Evolutionary conservation across 1,140 invertebrate genomes (phyloP).

Genomic region (Micrasema longulum): DNA sequence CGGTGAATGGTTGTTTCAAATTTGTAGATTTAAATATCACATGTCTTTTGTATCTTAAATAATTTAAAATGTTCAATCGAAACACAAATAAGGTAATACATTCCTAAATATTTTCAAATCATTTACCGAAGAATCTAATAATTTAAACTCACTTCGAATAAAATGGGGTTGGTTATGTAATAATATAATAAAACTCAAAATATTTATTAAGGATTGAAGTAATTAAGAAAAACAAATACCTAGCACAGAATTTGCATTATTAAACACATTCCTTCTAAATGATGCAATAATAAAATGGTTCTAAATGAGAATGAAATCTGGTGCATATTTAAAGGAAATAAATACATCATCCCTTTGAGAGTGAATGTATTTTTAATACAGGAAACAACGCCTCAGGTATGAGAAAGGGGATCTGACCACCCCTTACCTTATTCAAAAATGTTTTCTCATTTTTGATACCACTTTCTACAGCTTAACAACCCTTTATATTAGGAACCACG

Average conservation of each 20-base stretch:
- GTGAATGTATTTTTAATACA: conserved; percentile 50
- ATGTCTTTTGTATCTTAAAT: no score
- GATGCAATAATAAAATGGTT: neutral
- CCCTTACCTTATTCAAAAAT: conserved; percentile 22
- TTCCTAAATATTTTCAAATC: no score
- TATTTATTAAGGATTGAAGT: neutral
- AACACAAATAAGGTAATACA: no score
- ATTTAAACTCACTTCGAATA: no score
- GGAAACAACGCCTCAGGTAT: conserved; percentile 43
- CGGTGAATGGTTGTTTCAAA: no score
- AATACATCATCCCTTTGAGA: conserved; percentile 39
- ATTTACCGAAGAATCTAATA: no score
- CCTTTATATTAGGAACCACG: conserved; percentile 10
- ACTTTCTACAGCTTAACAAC: conserved; percentile 28
- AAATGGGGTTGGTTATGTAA: no score
- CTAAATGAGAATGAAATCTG: conserved; percentile 3
- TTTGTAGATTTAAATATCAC: no score
- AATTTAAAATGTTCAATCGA: no score
- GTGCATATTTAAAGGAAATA: conserved; percentile 36
- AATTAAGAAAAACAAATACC: neutral
- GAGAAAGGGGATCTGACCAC: conserved; percentile 28
- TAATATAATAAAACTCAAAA: no score
- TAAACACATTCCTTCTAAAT: neutral
- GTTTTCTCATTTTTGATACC: conserved; percentile 45
- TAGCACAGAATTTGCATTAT: neutral